phyloP scores from a whole-genome alignment of 2,797 vertebrate genomes.

The Enteromius unitaeniatus region DNA sequence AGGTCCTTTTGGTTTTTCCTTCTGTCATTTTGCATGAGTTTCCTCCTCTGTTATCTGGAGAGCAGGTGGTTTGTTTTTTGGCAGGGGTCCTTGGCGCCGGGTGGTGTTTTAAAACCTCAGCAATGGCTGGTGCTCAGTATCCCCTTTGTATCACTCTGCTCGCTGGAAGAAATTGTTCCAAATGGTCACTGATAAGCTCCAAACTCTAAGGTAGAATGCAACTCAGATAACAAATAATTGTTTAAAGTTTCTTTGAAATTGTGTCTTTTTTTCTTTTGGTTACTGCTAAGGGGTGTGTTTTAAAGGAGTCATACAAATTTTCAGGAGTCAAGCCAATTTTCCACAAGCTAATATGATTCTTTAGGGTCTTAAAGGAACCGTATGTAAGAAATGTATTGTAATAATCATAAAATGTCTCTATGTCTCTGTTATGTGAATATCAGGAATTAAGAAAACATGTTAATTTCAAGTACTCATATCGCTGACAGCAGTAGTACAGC shows the following conservation, averaged over 20 bases:
- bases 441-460: too few relatives aligned
- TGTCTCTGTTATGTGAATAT: too few relatives aligned
- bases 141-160: slow-evolving; percentile 9
- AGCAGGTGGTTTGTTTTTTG: slow-evolving; percentile 68
- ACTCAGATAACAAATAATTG: background rate
- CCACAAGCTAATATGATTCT: too few relatives aligned
- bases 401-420: too few relatives aligned
- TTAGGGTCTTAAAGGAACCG: too few relatives aligned
- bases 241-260: background rate
- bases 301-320: too few relatives aligned
- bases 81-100: slow-evolving; percentile 54
- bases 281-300: background rate
- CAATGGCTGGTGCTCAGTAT: slow-evolving; percentile 34
- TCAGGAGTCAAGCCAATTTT: too few relatives aligned
- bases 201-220: slow-evolving; percentile 15
- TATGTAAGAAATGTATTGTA: too few relatives aligned
- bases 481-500: too few relatives aligned
- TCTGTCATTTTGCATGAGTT: slow-evolving; percentile 58
- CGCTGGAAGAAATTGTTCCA: slow-evolving; percentile 3
- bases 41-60: slow-evolving; percentile 37
- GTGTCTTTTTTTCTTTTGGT: background rate
- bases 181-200: slow-evolving; percentile 27
- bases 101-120: slow-evolving; percentile 46
- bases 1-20: slow-evolving; percentile 56
- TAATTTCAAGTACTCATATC: too few relatives aligned